These are phyloP conservation scores for Euzophera pinguis DNA, from an alignment of 2,888 invertebrate genomes.

Conservation along the genomic window DNA sequence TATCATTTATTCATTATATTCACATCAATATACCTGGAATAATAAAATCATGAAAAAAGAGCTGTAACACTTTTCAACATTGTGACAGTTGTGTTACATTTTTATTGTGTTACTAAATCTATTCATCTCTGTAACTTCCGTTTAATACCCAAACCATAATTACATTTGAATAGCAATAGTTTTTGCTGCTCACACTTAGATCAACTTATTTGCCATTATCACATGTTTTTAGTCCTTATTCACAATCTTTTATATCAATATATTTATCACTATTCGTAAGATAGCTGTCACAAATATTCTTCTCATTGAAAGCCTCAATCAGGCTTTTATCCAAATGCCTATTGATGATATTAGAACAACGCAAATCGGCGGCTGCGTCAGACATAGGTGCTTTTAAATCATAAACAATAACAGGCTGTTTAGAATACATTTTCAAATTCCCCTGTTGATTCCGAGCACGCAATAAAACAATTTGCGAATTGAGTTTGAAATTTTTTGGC, in stretches of 20 bases:
- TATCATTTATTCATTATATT: no score
- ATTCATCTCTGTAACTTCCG: no score
- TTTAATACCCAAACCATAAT: no score
- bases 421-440: constrained; percentile 28
- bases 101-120: no score
- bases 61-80: no score
- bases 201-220: no score
- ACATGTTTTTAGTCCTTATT: no score
- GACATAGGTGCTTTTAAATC: constrained; percentile 36
- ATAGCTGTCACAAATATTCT: constrained; percentile 47
- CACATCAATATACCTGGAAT: no score
- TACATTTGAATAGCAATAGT: no score
- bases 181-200: no score
- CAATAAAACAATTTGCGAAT: constrained; percentile 35
- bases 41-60: no score
- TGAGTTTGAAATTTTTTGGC: constrained; percentile 24
- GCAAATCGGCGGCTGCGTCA: constrained; percentile 32
- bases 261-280: constrained; percentile 32
- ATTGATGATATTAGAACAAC: constrained; percentile 43
- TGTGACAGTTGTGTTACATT: no score
- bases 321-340: constrained; percentile 34
- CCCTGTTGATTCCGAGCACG: constrained; percentile 19
- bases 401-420: constrained; percentile 29
- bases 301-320: constrained; percentile 33
- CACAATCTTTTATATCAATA: constrained; percentile 21